Percentiles rank a stretch among this genome's conserved stretches.
Evolutionary conservation across 2,797 vertebrate species (phyloP).

Genomic region (Microctenopoma lineatum): DNA sequence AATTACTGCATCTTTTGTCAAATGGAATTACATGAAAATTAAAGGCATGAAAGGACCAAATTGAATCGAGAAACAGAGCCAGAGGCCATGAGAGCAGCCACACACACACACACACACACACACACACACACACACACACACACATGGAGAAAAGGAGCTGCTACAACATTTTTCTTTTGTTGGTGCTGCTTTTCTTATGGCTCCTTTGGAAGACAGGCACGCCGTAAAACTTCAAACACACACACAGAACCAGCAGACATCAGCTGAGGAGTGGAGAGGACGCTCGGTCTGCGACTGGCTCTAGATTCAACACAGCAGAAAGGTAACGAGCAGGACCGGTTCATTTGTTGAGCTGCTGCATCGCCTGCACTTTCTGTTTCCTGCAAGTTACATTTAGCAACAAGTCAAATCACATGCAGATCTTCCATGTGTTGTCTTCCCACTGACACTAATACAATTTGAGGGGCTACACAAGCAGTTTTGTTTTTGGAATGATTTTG

Average conservation of each 20-base stretch:
- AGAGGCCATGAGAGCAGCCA: conserved; percentile 49
- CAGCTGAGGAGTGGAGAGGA: conserved; percentile 23
- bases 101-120: conserved; percentile 24
- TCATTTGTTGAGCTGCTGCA: not conserved
- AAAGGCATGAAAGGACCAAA: conserved; percentile 68
- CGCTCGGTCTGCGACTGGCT: conserved; percentile 10
- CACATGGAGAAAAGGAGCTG: conserved; percentile 33
- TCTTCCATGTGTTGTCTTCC: not conserved
- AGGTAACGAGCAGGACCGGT: conserved; percentile 16
- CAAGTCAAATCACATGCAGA: not conserved
- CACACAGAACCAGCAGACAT: conserved; percentile 28
- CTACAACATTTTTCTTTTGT: conserved; percentile 51
- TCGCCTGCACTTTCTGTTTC: not conserved
- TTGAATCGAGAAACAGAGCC: conserved; percentile 55
- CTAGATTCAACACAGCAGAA: conserved; percentile 2
- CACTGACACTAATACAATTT: not conserved
- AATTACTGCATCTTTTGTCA: conserved; percentile 64
- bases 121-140: conserved; percentile 22
- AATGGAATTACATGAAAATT: conserved; percentile 62
- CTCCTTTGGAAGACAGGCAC: conserved; percentile 54
- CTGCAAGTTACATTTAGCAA: conserved; percentile 12
- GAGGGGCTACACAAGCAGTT: not conserved
- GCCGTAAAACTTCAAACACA: conserved; percentile 55
- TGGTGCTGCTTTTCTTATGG: conserved; percentile 37
- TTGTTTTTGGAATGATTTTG: conserved; percentile 19